Percentiles rank a stretch among this genome's conserved stretches.
These are phyloP conservation scores for Mimachlamys varia DNA, from an alignment of 2,888 invertebrate species.

Conservation along the genomic window DNA sequence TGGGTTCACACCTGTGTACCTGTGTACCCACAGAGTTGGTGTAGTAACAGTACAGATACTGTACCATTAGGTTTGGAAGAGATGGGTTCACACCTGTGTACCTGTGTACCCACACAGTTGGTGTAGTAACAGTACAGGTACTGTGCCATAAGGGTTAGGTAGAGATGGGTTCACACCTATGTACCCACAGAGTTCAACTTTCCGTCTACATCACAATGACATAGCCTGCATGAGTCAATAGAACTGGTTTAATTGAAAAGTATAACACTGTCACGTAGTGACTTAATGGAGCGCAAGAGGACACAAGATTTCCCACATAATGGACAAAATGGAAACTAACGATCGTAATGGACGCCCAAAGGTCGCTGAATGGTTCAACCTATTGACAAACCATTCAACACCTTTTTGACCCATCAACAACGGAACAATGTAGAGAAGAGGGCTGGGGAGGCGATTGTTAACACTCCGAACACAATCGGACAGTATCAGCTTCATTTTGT, in stretches of 20 bases:
- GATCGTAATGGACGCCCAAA: constrained; percentile 28
- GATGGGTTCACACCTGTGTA: too few relatives aligned
- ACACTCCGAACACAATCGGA: background rate
- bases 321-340: constrained; percentile 18
- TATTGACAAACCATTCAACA: constrained; percentile 6
- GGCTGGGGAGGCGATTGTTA: background rate
- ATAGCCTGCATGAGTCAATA: background rate
- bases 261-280: background rate
- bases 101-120: background rate
- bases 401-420: background rate
- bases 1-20: too few relatives aligned
- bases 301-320: background rate
- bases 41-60: too few relatives aligned
- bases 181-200: background rate
- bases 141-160: background rate
- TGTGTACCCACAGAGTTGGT: too few relatives aligned
- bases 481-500: background rate
- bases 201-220: constrained; percentile 27
- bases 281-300: constrained; percentile 30
- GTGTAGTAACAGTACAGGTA: too few relatives aligned
- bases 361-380: constrained; percentile 16
- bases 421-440: background rate
- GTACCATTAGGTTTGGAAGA: too few relatives aligned
- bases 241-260: constrained; percentile 16
- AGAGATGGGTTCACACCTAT: background rate